Conservation (phyloP, 2,888 invertebrate species). For the Ennomos erosarius region DNA sequence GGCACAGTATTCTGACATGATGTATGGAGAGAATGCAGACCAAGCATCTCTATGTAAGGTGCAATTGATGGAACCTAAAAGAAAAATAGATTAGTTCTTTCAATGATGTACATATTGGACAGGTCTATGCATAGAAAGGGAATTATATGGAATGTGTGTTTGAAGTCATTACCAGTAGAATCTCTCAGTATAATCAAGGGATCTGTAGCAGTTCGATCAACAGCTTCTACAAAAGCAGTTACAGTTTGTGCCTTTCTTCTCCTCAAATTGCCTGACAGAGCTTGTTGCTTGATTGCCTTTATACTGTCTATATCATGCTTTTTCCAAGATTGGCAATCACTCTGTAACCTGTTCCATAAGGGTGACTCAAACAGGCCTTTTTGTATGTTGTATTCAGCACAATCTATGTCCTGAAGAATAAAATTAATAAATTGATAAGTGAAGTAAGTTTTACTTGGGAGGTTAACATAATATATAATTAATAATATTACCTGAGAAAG, state of each 20-base stretch:
- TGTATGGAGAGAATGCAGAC: constrained; percentile 71
- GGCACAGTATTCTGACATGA: constrained; percentile 72
- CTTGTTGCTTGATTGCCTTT: constrained; percentile 68
- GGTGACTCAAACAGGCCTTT: constrained; percentile 69
- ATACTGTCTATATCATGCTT: constrained; percentile 65
- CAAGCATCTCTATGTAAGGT: constrained; percentile 81
- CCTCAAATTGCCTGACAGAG: constrained; percentile 62
- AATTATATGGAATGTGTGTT: constrained; percentile 6
- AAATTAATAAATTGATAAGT: background rate
- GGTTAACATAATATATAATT: no score
- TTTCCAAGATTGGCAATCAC: constrained; percentile 61
- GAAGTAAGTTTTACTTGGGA: no score
- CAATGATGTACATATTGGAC: background rate
- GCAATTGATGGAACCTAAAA: constrained; percentile 76
- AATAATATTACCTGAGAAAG: constrained; percentile 69
- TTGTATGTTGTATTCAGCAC: constrained; percentile 61
- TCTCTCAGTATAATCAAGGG: constrained; percentile 73
- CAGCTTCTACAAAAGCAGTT: constrained; percentile 71
- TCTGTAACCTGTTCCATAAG: constrained; percentile 64
- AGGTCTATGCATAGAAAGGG: background rate
- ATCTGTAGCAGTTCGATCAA: constrained; percentile 75
- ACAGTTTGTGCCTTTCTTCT: constrained; percentile 70
- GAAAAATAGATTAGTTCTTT: background rate
- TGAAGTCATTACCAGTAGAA: constrained; percentile 58
- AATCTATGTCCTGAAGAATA: constrained; percentile 70